Percentiles rank a stretch among this genome's conserved stretches.
These are phyloP conservation scores for Acipenser transmontanus DNA, from an alignment of 2,797 vertebrate species.

Conservation along the genomic window DNA sequence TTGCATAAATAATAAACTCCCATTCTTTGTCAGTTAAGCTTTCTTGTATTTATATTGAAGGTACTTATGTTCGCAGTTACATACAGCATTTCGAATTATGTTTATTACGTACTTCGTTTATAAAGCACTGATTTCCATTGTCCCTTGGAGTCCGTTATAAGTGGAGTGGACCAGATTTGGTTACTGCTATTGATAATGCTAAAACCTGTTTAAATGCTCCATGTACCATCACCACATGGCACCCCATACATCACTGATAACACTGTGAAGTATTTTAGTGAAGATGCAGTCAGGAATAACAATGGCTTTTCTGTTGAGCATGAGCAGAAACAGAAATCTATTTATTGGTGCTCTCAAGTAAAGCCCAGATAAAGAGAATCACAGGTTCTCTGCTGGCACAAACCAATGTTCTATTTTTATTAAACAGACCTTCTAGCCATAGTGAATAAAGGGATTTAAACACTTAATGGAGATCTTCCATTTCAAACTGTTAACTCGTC, in stretches of 20 bases:
- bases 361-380: not conserved
- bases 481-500: not conserved
- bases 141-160: no score
- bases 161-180: not conserved
- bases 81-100: no score
- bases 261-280: not conserved
- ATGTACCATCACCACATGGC: not conserved
- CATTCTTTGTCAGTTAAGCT: no score
- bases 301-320: not conserved
- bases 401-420: not conserved
- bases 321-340: not conserved
- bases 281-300: not conserved
- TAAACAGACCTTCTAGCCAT: not conserved
- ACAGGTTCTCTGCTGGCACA: not conserved
- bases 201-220: not conserved
- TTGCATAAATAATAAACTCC: no score
- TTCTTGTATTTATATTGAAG: no score
- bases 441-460: not conserved
- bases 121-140: no score
- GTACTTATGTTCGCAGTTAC: no score
- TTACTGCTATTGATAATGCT: not conserved
- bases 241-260: not conserved
- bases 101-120: no score
- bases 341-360: not conserved
- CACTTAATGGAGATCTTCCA: not conserved